Evolutionary conservation across 2,113 vertebrate species (phyloP).

Genomic region (Catharus minimus): DNA sequence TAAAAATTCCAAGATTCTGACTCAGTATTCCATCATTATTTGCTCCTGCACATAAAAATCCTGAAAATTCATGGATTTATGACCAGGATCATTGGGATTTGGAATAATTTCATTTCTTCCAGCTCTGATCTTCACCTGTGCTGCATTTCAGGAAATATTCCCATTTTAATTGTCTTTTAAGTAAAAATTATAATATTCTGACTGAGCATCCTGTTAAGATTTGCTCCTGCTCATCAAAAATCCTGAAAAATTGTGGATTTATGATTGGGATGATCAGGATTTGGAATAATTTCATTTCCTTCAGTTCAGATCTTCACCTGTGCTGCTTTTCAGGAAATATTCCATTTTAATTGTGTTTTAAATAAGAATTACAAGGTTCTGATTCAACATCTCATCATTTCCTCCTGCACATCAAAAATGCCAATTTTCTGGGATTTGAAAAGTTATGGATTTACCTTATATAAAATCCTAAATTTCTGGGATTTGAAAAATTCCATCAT

Average conservation of each 20-base stretch:
- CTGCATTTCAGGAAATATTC: not conserved
- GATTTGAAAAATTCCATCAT: too few relatives aligned
- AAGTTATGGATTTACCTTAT: too few relatives aligned
- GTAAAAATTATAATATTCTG: not conserved
- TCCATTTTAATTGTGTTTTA: accelerated
- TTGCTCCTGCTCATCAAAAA: not conserved
- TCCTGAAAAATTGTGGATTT: accelerated
- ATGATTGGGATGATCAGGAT: too few relatives aligned
- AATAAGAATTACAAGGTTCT: not conserved
- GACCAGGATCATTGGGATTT: too few relatives aligned
- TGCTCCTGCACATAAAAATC: too few relatives aligned
- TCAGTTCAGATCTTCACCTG: not conserved
- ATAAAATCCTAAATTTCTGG: too few relatives aligned
- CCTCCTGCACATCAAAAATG: not conserved
- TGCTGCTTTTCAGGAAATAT: not conserved
- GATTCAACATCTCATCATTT: accelerated
- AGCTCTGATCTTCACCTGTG: not conserved
- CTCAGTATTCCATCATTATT: too few relatives aligned
- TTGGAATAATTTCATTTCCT: not conserved
- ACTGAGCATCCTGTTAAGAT: too few relatives aligned
- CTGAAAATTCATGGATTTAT: too few relatives aligned
- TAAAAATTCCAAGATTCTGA: too few relatives aligned
- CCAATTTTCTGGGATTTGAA: too few relatives aligned
- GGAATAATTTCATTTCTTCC: too few relatives aligned
- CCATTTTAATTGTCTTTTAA: accelerated